Evolutionary conservation across 1,140 invertebrate genomes (phyloP).

Genomic region (Ceratina calcarata): DNA sequence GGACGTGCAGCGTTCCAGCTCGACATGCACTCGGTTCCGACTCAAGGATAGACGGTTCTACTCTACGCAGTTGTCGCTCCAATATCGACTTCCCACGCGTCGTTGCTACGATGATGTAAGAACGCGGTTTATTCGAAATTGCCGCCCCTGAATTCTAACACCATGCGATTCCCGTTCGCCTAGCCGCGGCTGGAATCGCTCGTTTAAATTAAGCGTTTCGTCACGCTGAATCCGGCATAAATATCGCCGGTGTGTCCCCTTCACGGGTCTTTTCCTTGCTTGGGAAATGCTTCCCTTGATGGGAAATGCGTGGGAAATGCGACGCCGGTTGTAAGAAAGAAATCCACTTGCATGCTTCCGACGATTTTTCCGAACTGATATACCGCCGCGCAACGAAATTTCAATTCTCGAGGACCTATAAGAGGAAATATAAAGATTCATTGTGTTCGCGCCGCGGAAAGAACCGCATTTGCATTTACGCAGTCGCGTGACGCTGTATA

Average conservation of each 20-base stretch:
- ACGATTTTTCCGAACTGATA: not conserved
- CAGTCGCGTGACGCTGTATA: not conserved
- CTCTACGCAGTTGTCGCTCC: slow-evolving; percentile 14
- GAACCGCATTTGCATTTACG: not conserved
- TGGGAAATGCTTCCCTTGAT: too few species aligned
- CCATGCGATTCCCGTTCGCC: not conserved
- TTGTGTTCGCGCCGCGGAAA: too few species aligned
- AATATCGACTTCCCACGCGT: not conserved
- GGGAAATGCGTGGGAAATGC: too few species aligned
- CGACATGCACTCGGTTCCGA: slow-evolving; percentile 12
- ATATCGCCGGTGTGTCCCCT: not conserved
- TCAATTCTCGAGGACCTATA: not conserved
- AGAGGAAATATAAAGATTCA: too few species aligned
- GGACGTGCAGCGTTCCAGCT: not conserved
- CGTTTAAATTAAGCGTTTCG: not conserved
- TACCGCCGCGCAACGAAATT: too few species aligned
- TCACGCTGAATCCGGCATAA: slow-evolving; percentile 1
- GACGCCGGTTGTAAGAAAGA: not conserved
- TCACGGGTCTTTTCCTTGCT: too few species aligned
- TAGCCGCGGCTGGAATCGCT: not conserved
- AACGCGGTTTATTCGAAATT: slow-evolving; percentile 28
- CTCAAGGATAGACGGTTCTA: not conserved
- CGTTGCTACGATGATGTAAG: slow-evolving; percentile 15
- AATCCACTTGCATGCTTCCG: not conserved
- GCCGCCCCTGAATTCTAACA: not conserved